Evolutionary conservation across 2,888 invertebrate species (phyloP).

Genomic region (Eilema griseolum): DNA sequence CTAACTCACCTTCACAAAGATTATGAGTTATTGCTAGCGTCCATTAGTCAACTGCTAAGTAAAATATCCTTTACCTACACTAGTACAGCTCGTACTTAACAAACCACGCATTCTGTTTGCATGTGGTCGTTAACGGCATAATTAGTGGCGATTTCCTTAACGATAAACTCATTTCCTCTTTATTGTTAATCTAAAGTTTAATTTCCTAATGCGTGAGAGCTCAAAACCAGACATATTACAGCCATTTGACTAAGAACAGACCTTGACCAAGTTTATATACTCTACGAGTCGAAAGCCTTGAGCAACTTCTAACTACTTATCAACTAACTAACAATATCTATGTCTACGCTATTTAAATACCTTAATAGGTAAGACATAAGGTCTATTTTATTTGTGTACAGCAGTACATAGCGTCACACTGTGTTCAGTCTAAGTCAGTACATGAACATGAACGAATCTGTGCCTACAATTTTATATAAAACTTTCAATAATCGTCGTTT

Average conservation of each 20-base stretch:
- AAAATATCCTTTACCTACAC: background rate
- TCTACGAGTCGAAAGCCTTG: constrained; percentile 68
- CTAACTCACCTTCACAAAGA: background rate
- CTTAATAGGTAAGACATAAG: constrained; percentile 16
- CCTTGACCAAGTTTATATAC: constrained; percentile 76
- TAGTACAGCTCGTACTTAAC: background rate
- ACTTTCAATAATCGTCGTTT: constrained; percentile 30
- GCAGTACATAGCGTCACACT: constrained; percentile 25
- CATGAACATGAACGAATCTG: constrained; percentile 33
- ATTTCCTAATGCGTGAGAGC: constrained; percentile 45
- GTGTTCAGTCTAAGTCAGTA: constrained; percentile 30
- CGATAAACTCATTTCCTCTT: constrained; percentile 32
- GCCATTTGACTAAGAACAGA: constrained; percentile 48
- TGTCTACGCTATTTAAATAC: constrained; percentile 2
- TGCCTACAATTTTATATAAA: constrained; percentile 27
- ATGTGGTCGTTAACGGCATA: constrained; percentile 9
- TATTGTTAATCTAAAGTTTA: constrained; percentile 22
- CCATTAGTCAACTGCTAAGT: constrained; percentile 3
- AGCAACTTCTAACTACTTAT: constrained; percentile 66
- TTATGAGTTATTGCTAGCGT: background rate
- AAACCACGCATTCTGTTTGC: constrained; percentile 7
- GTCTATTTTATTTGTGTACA: constrained; percentile 19
- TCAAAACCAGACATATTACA: constrained; percentile 45
- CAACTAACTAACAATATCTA: constrained; percentile 34
- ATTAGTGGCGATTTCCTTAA: constrained; percentile 30